Evolutionary conservation across 1,140 invertebrate genomes (phyloP).

Genomic region (Macrobrachium rosenbergii): DNA sequence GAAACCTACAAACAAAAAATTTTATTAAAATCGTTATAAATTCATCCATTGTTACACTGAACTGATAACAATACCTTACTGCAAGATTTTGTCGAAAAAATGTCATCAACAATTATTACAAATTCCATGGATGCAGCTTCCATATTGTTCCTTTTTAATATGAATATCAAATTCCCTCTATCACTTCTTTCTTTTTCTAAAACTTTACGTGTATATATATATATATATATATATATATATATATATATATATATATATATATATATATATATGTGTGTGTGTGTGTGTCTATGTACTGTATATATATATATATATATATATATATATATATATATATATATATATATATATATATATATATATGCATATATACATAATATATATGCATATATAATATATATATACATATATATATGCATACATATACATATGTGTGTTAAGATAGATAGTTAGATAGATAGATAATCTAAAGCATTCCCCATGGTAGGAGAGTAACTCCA

Average conservation of each 20-base stretch:
- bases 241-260: slow-evolving; percentile 20
- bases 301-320: too few species aligned
- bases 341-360: neutral
- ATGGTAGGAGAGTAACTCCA: too few species aligned
- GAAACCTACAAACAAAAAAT: too few species aligned
- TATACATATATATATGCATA: too few species aligned
- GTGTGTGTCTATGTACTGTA: too few species aligned
- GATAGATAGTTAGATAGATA: neutral
- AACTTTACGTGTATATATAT: neutral
- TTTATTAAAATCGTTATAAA: too few species aligned
- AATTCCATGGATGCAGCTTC: neutral
- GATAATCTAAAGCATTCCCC: too few species aligned
- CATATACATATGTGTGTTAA: neutral
- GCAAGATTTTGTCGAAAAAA: too few species aligned
- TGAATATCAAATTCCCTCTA: neutral
- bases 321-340: neutral
- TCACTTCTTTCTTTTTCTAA: neutral
- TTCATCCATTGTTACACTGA: too few species aligned
- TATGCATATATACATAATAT: too few species aligned
- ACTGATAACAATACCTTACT: too few species aligned
- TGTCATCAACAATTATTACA: neutral
- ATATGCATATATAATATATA: neutral
- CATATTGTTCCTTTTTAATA: neutral
- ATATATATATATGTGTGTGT: too few species aligned
- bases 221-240: slow-evolving; percentile 22